Base-by-base conservation (phyloP, 2,888 invertebrate genomes). In the Drosophila meridionalis region DNA sequence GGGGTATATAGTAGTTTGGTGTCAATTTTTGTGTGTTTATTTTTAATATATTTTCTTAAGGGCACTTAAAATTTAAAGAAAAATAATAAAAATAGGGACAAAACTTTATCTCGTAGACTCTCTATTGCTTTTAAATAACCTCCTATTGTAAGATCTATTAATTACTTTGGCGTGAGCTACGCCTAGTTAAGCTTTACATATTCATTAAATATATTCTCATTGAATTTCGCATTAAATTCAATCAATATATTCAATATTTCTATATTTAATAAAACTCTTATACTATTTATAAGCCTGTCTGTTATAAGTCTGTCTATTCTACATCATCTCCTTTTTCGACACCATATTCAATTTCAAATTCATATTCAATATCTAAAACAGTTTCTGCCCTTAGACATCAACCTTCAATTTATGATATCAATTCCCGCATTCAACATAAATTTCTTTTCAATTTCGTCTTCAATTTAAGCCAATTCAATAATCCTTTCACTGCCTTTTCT, bases 11-110 rank as follows among this genome's bases (percentile, higher is more conserved):
- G 32, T 30, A 68, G 32, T 30, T 45, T 38, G 28, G 52, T 47
- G 58, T 70, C n/a, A 53, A 26, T 58, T 69, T 69, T 53, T 66
- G 47, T 56, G 47, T 65, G 34, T 34, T 52, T 52, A 12, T 36
- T 34, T 50, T 20, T 2, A n/a, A 36, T 20, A 3, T 12, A 26
- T 9, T 26, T 12, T 6, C n/a, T 38, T 8, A 20, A 28, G 12
- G 42, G 28, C n/a, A 30, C 26, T 32, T 42, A 53, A 45, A 43
- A 58, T 4, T 5, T 36, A 12, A 4, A n/a, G 11, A 42, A 32
- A 30, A 6, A 7, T 3, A n/a, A 11, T 0, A 56, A 56, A 26
- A 26, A 14, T 20, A 20, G 20, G 20, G 20, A 20, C 20, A 20
- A 20, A 20, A 20, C 20, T 20, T 20, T 20, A 20, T 14, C 28